phyloP scores from a whole-genome alignment of 1,140 invertebrate species.

The Pseudomyrmex gracilis region DNA sequence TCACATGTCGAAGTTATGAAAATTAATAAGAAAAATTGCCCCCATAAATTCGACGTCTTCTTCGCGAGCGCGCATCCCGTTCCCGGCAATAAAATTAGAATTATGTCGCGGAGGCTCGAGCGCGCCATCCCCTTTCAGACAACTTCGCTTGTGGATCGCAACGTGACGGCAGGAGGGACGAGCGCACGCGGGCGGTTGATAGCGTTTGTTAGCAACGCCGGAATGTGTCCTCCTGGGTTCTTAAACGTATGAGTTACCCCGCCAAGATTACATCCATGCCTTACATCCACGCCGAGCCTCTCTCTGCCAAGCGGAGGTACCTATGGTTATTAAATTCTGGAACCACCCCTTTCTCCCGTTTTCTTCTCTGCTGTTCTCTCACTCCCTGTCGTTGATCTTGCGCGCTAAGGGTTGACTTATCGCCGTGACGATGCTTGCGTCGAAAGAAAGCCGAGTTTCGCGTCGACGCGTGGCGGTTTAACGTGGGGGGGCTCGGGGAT shows the following conservation, averaged over 20 bases:
- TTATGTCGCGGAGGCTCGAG: conserved; percentile 77
- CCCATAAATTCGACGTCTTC: conserved; percentile 82
- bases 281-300: conserved; percentile 67
- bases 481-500: conserved; percentile 10
- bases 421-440: conserved; percentile 43
- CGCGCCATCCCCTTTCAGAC: conserved; percentile 12
- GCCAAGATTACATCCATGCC: conserved; percentile 84
- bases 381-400: conserved; percentile 50
- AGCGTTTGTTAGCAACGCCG: conserved; percentile 82
- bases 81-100: conserved; percentile 85
- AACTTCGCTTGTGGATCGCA: conserved; percentile 41
- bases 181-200: conserved; percentile 43
- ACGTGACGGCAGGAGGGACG: conserved; percentile 11
- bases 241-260: conserved; percentile 83
- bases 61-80: conserved; percentile 71
- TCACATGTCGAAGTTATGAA: conserved; percentile 85
- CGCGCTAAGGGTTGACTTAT: conserved; percentile 77
- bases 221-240: conserved; percentile 82
- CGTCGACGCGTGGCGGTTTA: conserved; percentile 23
- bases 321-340: conserved; percentile 85
- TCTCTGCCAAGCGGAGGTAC: conserved; percentile 63
- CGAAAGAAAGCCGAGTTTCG: conserved; percentile 57
- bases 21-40: conserved; percentile 86
- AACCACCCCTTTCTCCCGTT: conserved; percentile 64
- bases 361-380: background rate